Percentiles rank a stretch among this genome's conserved stretches.
These are phyloP conservation scores for Dasypolia templi DNA, from an alignment of 2,888 invertebrate species.

Conservation along the genomic window DNA sequence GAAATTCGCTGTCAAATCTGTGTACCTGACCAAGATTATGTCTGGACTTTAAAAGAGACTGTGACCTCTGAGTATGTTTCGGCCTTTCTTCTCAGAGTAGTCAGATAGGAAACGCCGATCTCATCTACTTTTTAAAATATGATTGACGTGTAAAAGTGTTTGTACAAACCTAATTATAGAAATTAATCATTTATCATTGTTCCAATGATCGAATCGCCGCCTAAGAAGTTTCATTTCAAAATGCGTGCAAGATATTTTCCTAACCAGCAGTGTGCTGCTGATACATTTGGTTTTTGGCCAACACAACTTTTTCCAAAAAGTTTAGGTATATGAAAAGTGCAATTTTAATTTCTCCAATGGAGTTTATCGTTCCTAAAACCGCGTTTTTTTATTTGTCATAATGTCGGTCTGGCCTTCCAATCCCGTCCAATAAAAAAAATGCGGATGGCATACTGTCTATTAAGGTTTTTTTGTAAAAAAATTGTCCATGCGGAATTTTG, in stretches of 20 bases:
- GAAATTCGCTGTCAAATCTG: too few species aligned
- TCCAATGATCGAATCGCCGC: too few species aligned
- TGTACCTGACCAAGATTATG: too few species aligned
- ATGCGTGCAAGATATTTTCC: neutral
- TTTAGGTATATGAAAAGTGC: neutral
- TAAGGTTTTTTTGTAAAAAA: neutral
- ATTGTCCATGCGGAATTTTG: neutral
- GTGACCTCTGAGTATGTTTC: too few species aligned
- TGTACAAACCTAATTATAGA: too few species aligned
- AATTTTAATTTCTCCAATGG: neutral
- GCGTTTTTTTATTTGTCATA: neutral
- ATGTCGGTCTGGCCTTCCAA: neutral
- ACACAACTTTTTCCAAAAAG: neutral
- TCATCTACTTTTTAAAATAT: too few species aligned
- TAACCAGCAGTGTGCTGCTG: neutral
- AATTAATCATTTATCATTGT: too few species aligned
- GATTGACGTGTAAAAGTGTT: too few species aligned
- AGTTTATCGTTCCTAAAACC: neutral
- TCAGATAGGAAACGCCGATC: too few species aligned
- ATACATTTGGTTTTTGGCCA: neutral
- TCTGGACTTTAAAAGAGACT: too few species aligned
- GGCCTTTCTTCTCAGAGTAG: too few species aligned
- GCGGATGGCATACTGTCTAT: conserved; percentile 5
- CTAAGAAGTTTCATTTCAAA: too few species aligned
- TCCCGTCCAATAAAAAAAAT: neutral